Conservation (phyloP, 2,113 vertebrate species). For the Gymnorhina tibicen region DNA sequence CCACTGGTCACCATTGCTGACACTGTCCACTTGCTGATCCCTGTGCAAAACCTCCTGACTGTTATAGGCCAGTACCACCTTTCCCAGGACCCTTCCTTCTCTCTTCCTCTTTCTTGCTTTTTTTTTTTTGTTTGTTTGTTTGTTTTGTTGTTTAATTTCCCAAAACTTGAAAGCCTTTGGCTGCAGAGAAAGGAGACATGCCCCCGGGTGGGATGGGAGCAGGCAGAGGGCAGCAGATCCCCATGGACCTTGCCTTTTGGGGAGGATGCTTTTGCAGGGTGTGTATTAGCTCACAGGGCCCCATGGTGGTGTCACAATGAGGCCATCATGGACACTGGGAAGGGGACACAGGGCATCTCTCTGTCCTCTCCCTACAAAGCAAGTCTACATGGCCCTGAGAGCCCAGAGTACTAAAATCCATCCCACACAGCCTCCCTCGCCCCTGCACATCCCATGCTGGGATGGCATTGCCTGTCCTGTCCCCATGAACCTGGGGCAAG, state of each 20-base stretch:
- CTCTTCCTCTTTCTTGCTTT: background rate
- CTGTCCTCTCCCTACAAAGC: background rate
- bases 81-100: background rate
- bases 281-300: background rate
- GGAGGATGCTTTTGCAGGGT: background rate
- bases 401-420: background rate
- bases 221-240: background rate
- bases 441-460: background rate
- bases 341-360: background rate
- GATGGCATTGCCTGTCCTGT: background rate
- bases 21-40: background rate
- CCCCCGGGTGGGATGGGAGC: background rate
- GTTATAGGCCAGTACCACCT: constrained; percentile 61
- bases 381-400: background rate
- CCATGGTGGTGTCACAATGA: background rate
- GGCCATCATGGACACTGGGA: background rate
- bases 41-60: constrained; percentile 17
- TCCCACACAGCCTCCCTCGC: background rate
- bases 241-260: background rate
- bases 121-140: background rate
- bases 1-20: background rate
- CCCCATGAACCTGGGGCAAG: background rate
- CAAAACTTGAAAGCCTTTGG: constrained; percentile 64
- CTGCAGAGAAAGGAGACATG: constrained; percentile 12
- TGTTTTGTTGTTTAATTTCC: constrained; percentile 36